Base-by-base conservation (phyloP, 2,888 invertebrate species). In the Drosophila pegasa region DNA sequence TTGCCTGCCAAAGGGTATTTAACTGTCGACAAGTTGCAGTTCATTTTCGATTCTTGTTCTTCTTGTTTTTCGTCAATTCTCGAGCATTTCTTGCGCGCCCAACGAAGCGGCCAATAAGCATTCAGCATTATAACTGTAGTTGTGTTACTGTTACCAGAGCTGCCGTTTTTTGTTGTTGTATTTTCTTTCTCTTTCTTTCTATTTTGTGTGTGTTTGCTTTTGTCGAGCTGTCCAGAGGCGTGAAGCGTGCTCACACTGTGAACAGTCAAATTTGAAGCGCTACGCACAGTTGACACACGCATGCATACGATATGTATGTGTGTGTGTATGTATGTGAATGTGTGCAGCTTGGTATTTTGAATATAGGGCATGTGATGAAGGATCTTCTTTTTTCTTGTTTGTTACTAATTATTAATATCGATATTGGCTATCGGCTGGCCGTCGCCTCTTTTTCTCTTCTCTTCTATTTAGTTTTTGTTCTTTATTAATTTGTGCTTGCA, bases 401-500 rank as follows among this genome's bases (percentile, higher is more conserved):
- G 10, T 31, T 12, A 12, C 3, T 5, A 12, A 12, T 35, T 37
- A 27, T 51, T 22, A 25, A 27, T 37, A 51, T 55, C 61, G 60
- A 66, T 78, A 78, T 75, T 69, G 75, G 47, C 64, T 75, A 56
- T 43, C 58, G 71, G 62, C 65, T 61, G 51, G 47, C 48, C 29
- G 43, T 55, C 40, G 47, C 58, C 29, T 52, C n/a, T 35, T 18
- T 16, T 22, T 45, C 10, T 25, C 25, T 4, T 25, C n/a, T 22
- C 1, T 14, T 5, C 5, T n/a, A 8, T 31, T 31, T 16, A 4
- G 18, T 35, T 16, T 27, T 12, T 35, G 33, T 40, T 14, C 70
- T 69, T 76, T 81, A 78, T 84, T 73, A 84, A 76, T 78, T 81
- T 73, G 81, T 45, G 75, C 58, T 67, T 80, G 69, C 80, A 83